A percentile compares a stretch with the other conserved stretches of the same genome.
phyloP scores from a whole-genome alignment of 2,797 vertebrate species.

The Clarias platycephalus region DNA sequence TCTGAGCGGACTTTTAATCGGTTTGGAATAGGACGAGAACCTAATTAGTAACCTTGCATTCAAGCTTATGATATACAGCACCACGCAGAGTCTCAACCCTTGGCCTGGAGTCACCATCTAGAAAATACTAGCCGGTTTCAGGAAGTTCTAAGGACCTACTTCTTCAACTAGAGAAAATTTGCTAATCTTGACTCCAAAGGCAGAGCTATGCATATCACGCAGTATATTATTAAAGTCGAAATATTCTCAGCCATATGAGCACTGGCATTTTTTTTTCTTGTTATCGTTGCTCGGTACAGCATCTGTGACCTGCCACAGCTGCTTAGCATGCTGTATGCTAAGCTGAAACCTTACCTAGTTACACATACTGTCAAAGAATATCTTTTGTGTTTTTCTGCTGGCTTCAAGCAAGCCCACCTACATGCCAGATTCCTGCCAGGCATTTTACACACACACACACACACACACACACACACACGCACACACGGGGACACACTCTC shows the following conservation, averaged over 20 bases:
- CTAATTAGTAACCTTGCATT: background rate
- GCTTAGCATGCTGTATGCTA: conserved; percentile 38
- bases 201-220: background rate
- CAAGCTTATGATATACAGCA: background rate
- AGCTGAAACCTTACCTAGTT: conserved; percentile 46
- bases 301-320: conserved; percentile 42
- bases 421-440: conserved; percentile 43
- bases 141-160: background rate
- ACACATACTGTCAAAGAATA: conserved; percentile 39
- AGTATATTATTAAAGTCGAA: conserved; percentile 29
- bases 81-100: background rate
- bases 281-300: conserved; percentile 29
- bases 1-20: background rate
- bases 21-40: background rate
- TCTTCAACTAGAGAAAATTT: background rate
- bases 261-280: conserved; percentile 13
- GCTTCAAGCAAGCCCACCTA: conserved; percentile 35
- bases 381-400: conserved; percentile 36
- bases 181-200: conserved; percentile 3
- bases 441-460: conserved; percentile 12
- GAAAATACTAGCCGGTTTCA: background rate
- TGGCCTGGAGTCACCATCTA: background rate
- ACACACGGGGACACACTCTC: background rate
- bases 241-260: conserved; percentile 29
- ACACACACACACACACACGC: conserved; percentile 15